These are phyloP conservation scores for Balanococcus diminutus DNA, from an alignment of 2,888 invertebrate species.

Conservation along the genomic window DNA sequence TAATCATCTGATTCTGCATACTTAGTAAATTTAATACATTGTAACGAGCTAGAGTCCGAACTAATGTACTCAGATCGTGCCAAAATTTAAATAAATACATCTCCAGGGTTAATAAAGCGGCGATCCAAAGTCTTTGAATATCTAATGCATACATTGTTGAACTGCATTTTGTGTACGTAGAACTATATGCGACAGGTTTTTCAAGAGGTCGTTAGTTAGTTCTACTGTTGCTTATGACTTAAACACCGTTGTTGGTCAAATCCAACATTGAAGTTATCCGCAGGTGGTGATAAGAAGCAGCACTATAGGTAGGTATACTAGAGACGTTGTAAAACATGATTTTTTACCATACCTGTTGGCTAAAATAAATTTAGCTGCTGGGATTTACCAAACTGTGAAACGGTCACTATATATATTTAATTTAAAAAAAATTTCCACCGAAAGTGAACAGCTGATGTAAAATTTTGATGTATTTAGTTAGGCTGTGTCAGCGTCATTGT, in stretches of 20 bases:
- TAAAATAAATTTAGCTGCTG: not conserved
- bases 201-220: conserved; percentile 27
- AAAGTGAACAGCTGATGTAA: not conserved
- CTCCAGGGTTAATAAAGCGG: not conserved
- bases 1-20: not conserved
- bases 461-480: not conserved
- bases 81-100: conserved; percentile 15
- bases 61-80: not conserved
- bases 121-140: not conserved
- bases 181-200: conserved; percentile 26
- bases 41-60: not conserved
- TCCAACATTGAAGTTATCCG: not conserved
- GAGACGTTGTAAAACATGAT: conserved; percentile 2
- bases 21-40: not conserved
- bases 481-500: not conserved
- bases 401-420: not conserved
- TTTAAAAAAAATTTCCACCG: not conserved
- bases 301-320: not conserved
- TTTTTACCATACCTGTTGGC: not conserved
- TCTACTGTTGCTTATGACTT: conserved; percentile 14
- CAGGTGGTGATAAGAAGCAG: not conserved
- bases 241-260: not conserved
- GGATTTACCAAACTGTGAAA: not conserved
- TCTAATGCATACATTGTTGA: conserved; percentile 19
- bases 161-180: conserved; percentile 14